A percentile compares a stretch with the other conserved stretches of the same genome.
Evolutionary conservation across 2,113 vertebrate species (phyloP).

Genomic region (Ceratotherium simum): DNA sequence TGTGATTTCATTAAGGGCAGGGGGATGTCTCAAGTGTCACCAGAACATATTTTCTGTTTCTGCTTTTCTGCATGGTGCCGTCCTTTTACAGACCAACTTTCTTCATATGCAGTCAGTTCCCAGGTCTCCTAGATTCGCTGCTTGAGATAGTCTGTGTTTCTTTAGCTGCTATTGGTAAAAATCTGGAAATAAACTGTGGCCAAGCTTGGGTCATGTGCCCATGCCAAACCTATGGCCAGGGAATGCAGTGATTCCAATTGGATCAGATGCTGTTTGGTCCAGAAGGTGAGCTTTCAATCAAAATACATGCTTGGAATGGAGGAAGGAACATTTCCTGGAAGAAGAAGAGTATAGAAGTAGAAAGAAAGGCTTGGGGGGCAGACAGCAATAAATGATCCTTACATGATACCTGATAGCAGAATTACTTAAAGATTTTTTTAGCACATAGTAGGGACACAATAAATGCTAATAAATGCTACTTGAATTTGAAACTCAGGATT

Average conservation of each 20-base stretch:
- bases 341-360: neutral
- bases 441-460: neutral
- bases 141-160: neutral
- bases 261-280: neutral
- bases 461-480: neutral
- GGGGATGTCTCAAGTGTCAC: neutral
- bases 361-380: neutral
- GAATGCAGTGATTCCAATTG: neutral
- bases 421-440: neutral
- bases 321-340: neutral
- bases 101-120: neutral
- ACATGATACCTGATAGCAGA: neutral
- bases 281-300: neutral
- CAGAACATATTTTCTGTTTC: neutral
- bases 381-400: neutral
- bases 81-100: neutral
- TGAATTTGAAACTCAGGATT: conserved; percentile 40
- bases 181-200: neutral
- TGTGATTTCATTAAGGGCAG: neutral
- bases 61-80: neutral
- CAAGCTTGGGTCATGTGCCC: neutral
- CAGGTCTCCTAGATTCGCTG: neutral
- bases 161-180: neutral
- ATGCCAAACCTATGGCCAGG: neutral
- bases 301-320: neutral